A percentile compares a stretch with the other conserved stretches of the same genome.
Evolutionary conservation across 2,113 vertebrate species (phyloP).

Genomic region (Pteronura brasiliensis): DNA sequence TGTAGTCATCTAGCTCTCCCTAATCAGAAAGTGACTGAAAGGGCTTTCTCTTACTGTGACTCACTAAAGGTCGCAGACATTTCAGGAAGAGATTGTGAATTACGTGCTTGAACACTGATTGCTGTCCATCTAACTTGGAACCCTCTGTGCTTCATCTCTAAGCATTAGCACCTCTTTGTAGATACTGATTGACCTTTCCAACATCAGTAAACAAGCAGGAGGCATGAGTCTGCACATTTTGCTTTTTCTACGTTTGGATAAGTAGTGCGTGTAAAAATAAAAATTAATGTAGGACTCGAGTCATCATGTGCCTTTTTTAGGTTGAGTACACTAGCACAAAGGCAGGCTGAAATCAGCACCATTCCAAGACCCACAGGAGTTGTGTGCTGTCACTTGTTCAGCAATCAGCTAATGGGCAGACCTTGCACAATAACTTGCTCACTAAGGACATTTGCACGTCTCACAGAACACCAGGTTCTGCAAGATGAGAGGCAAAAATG

Average conservation of each 20-base stretch:
- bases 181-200: not conserved
- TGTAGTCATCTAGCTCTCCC: not conserved
- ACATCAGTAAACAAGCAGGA: not conserved
- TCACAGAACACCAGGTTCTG: not conserved
- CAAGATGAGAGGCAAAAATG: not conserved
- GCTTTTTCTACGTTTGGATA: constrained; percentile 45
- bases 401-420: constrained; percentile 41
- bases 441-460: constrained; percentile 28
- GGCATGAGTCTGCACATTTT: not conserved
- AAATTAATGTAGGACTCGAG: constrained; percentile 12
- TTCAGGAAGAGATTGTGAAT: not conserved
- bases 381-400: constrained; percentile 19
- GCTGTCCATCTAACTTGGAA: not conserved
- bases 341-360: constrained; percentile 43
- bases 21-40: not conserved
- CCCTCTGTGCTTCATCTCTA: not conserved
- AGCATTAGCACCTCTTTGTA: not conserved
- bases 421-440: constrained; percentile 35
- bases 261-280: constrained; percentile 19
- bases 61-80: not conserved
- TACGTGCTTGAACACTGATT: not conserved
- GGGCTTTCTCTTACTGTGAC: not conserved
- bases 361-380: not conserved
- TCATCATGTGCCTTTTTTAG: constrained; percentile 32
- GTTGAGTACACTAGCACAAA: not conserved